phyloP scores from a whole-genome alignment of 2,113 vertebrate species.

The Sphyrna mokarran region DNA sequence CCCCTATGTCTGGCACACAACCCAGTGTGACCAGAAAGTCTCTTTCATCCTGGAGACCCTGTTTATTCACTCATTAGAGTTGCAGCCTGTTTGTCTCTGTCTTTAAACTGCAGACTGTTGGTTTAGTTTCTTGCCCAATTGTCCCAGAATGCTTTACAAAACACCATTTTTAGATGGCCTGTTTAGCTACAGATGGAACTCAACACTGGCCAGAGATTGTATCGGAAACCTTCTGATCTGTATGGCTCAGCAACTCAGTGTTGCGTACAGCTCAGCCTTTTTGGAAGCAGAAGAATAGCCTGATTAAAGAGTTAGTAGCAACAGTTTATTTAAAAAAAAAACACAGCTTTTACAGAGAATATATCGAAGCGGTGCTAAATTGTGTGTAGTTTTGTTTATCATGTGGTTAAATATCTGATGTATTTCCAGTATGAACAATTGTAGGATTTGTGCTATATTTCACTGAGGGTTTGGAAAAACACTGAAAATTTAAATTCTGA shows the following conservation, averaged over 20 bases:
- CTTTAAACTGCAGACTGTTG: no score
- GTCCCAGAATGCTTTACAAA: no score
- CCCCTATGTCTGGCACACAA: no score
- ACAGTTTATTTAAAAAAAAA: background rate
- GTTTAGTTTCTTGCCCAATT: no score
- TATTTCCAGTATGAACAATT: background rate
- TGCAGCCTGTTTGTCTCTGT: no score
- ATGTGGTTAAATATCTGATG: slow-evolving; percentile 5
- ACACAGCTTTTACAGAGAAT: background rate
- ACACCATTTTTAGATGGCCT: no score
- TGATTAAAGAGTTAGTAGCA: background rate
- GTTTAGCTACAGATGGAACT: no score
- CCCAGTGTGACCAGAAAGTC: no score
- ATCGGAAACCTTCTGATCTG: background rate
- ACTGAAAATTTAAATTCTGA: background rate
- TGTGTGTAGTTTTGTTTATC: background rate
- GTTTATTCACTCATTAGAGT: no score
- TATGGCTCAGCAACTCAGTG: background rate
- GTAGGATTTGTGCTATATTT: background rate
- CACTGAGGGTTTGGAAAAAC: background rate
- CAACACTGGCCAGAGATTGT: background rate
- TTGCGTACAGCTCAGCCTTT: background rate
- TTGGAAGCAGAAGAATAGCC: background rate
- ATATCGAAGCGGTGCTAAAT: background rate
- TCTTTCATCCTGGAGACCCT: no score